Conservation (phyloP, 2,888 invertebrate species). For the Mesorhabditis sp. region DNA sequence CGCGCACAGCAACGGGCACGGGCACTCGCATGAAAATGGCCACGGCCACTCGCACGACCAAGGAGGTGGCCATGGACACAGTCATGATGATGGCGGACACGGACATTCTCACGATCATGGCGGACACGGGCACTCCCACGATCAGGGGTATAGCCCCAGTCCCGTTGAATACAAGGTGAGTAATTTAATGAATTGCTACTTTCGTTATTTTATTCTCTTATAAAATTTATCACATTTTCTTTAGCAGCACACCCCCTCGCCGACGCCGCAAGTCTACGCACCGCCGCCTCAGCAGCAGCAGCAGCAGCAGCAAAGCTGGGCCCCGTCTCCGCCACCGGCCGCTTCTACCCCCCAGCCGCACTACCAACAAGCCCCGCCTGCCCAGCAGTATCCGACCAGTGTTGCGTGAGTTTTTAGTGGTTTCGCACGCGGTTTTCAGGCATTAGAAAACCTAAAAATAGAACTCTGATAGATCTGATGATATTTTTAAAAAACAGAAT, state of each 20-base stretch:
- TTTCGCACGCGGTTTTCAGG: not conserved
- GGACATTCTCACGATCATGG: conserved; percentile 17
- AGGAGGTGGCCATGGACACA: not conserved
- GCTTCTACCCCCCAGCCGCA: conserved; percentile 7
- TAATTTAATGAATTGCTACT: not conserved
- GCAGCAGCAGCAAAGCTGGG: conserved; percentile 3
- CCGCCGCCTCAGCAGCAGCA: conserved; percentile 1
- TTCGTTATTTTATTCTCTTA: not conserved
- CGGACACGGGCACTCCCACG: conserved; percentile 8
- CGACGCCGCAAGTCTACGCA: not conserved
- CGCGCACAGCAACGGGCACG: not conserved
- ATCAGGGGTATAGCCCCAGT: conserved; percentile 12
- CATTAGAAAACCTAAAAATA: too few relatives aligned
- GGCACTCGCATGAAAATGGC: not conserved
- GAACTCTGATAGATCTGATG: too few relatives aligned
- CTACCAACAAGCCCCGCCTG: conserved; percentile 9
- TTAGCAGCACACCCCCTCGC: not conserved
- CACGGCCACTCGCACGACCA: conserved; percentile 14
- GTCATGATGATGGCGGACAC: conserved; percentile 6
- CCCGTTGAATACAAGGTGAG: conserved; percentile 9
- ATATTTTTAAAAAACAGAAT: too few relatives aligned
- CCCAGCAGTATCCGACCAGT: not conserved
- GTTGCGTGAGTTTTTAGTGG: not conserved
- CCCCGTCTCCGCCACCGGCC: conserved; percentile 3
- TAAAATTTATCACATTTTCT: not conserved